A percentile compares a stretch with the other conserved stretches of the same genome.
These are phyloP conservation scores for Tauraco erythrolophus DNA, from an alignment of 2,113 vertebrate genomes.

Conservation along the genomic window DNA sequence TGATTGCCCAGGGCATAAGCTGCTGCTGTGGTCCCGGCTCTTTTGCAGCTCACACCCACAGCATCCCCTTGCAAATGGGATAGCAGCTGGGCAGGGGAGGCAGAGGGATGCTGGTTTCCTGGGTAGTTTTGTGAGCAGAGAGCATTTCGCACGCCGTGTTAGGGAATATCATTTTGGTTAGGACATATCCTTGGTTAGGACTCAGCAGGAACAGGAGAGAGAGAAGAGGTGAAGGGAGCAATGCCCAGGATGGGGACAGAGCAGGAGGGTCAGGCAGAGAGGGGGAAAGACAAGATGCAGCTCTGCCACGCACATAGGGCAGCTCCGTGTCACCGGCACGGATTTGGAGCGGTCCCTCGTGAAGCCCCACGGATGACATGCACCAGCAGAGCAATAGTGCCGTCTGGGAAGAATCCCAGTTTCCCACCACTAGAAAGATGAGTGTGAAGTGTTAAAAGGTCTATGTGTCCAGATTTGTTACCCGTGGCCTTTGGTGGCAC, in stretches of 20 bases:
- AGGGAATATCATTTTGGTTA: background rate
- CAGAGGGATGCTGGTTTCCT: background rate
- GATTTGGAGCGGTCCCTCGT: background rate
- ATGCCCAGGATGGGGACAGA: background rate
- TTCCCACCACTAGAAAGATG: background rate
- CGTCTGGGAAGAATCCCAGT: fast-evolving
- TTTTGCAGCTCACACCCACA: background rate
- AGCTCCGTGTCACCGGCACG: background rate
- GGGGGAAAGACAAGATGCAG: background rate
- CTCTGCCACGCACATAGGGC: fast-evolving
- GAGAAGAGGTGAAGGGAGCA: background rate
- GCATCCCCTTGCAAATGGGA: background rate
- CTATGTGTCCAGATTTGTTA: fast-evolving
- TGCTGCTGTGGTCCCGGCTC: background rate
- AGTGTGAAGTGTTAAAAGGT: background rate
- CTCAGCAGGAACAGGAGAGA: background rate
- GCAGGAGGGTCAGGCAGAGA: background rate
- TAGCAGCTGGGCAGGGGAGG: background rate
- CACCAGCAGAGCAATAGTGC: background rate
- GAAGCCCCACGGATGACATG: fast-evolving
- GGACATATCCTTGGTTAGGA: background rate
- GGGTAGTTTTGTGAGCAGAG: background rate
- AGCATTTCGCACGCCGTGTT: fast-evolving
- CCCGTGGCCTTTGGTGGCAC: background rate
- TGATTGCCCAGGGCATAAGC: background rate